These are phyloP conservation scores for Chydorus sphaericus DNA, from an alignment of 2,888 invertebrate genomes.

Conservation along the genomic window DNA sequence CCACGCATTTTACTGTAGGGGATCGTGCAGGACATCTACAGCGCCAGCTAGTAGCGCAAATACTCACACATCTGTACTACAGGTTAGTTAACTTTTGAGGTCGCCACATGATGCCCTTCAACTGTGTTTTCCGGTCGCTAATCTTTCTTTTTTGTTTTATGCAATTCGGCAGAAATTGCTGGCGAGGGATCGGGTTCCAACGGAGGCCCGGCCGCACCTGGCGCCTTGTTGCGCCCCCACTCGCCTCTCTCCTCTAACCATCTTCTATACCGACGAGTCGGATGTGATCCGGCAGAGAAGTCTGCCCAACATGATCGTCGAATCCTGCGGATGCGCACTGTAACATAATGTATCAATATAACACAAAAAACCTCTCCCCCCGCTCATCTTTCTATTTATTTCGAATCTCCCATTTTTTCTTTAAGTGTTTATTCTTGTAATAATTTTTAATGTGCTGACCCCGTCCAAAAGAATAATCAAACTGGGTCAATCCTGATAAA, in stretches of 20 bases:
- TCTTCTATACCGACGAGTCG: conserved; percentile 65
- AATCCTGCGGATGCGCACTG: conserved; percentile 58
- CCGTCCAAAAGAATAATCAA: no score
- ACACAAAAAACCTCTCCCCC: no score
- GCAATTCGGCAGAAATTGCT: neutral
- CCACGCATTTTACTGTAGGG: conserved; percentile 75
- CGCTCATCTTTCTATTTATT: no score
- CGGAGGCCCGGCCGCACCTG: conserved; percentile 37
- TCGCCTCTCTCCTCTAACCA: conserved; percentile 58
- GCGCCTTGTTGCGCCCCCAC: conserved; percentile 78
- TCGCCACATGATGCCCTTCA: neutral
- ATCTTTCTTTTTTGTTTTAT: conserved; percentile 1
- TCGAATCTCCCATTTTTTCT: no score
- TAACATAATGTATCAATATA: no score
- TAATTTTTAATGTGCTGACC: no score
- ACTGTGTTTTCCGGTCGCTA: neutral
- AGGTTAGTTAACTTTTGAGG: conserved; percentile 37
- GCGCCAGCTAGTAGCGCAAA: conserved; percentile 47
- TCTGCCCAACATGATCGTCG: conserved; percentile 80
- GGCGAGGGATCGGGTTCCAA: conserved; percentile 16
- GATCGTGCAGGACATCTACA: conserved; percentile 57
- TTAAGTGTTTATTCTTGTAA: no score
- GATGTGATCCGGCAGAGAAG: conserved; percentile 61
- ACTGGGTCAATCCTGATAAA: no score
- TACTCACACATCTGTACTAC: conserved; percentile 56